phyloP scores from a whole-genome alignment of 2,797 vertebrate species.

The Poeciliopsis infans region DNA sequence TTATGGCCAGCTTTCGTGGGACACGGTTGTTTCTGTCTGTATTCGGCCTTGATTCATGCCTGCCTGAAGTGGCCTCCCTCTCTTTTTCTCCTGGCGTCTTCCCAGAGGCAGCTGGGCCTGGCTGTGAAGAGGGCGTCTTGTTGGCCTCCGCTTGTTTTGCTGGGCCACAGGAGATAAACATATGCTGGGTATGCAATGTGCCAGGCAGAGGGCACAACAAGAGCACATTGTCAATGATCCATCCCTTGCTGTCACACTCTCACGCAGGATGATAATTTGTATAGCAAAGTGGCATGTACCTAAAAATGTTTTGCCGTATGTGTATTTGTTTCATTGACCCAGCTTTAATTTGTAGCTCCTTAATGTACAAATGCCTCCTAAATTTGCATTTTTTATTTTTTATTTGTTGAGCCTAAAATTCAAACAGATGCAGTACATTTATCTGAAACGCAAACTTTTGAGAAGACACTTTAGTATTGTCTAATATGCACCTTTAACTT shows the following conservation, averaged over 20 bases:
- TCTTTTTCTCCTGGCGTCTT: slow-evolving; percentile 30
- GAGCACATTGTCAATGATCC: slow-evolving; percentile 50
- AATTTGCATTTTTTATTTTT: too few species aligned
- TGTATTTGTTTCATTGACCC: neutral
- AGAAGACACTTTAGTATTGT: neutral
- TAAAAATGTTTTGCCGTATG: neutral
- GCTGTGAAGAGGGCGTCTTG: slow-evolving; percentile 63
- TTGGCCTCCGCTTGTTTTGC: slow-evolving; percentile 56
- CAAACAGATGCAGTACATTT: neutral
- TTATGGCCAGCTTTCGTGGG: slow-evolving; percentile 29
- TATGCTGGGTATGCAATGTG: slow-evolving; percentile 54
- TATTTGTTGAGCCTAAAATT: neutral
- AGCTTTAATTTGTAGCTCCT: neutral
- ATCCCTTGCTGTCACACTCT: slow-evolving; percentile 30
- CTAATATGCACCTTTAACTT: neutral
- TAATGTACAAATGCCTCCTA: neutral
- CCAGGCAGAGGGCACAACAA: slow-evolving; percentile 57
- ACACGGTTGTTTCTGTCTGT: slow-evolving; percentile 21
- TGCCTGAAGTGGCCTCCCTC: slow-evolving; percentile 35
- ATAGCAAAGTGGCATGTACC: slow-evolving; percentile 6
- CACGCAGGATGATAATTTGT: slow-evolving; percentile 21
- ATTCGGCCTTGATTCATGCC: slow-evolving; percentile 51
- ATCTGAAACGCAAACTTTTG: neutral
- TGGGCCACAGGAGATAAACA: slow-evolving; percentile 47
- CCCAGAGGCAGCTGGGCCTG: slow-evolving; percentile 62